Base-by-base conservation (phyloP, 2,113 vertebrate species). In the Narcine bancroftii region DNA sequence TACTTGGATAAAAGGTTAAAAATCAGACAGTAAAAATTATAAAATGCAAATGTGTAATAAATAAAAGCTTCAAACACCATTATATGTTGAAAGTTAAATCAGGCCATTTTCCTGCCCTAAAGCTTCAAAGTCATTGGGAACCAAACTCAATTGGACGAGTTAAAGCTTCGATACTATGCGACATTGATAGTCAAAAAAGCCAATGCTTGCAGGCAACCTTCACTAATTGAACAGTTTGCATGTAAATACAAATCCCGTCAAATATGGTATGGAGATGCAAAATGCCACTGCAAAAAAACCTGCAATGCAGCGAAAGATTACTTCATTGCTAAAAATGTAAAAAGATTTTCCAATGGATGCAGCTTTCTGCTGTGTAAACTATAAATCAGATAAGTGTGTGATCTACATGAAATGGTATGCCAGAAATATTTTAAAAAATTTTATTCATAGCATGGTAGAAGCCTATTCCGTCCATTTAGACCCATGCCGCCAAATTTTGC, bases 1-100 rank as follows among this genome's bases (percentile, higher is more conserved):
- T 24, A n/a, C 50, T 56, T 9, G n/a, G 47, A 36, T 39, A 60
- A 36, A n/a, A 4, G 60, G 66, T 63, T 63, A 19, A 60, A 83
- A 63, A 87, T 60, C 33, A 36, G n/a, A 63, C 17, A 36, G 53
- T 21, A 60, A 29, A 81, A 83, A 87, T n/a, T 87, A 19, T 17
- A 36, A 36, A 63, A 15, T 19, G 50, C 53, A 87, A 60, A n/a
- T 29, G 26, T 33, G 11, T 56, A 50, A 83, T 83, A 83, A 83
- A 83, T 17, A 26, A 29, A 63, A 60, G 50, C 15, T 87, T 63
- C 53, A 87, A 85, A 15, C 29, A 6, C 33, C 33, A 36, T n/a
- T 36, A n/a, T 26, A 85, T 56, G 81, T 85, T 36, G 53, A 63
- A 87, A 87, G 56, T 87, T 87, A 87, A 87, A 87, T n/a, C 17